Evolutionary conservation across 1,140 invertebrate species (phyloP).

Genomic region (Notospermus geniculatus): DNA sequence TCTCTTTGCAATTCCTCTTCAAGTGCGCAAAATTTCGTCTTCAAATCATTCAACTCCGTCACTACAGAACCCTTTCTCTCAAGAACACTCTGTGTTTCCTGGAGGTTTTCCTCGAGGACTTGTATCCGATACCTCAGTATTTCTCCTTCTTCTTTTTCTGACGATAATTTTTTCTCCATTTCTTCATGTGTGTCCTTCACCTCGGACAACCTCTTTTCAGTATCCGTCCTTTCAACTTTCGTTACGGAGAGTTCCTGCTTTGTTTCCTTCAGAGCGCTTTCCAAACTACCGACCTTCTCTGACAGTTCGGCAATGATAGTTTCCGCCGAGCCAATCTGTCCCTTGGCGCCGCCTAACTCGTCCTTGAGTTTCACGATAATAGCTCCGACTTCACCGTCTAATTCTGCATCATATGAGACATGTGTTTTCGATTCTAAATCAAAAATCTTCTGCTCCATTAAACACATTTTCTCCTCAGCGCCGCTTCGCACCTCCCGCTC

Average conservation of each 20-base stretch:
- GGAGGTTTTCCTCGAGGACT: too few species aligned
- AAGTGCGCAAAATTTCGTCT: not conserved
- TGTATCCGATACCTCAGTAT: too few species aligned
- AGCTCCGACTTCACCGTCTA: not conserved
- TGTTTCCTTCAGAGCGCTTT: not conserved
- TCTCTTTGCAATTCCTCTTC: not conserved
- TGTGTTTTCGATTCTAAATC: not conserved
- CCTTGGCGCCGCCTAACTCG: not conserved
- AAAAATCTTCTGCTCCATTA: slow-evolving; percentile 2
- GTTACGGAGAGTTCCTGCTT: not conserved
- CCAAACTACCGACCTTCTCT: not conserved
- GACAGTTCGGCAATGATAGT: not conserved
- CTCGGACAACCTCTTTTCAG: too few species aligned
- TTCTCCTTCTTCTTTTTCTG: too few species aligned
- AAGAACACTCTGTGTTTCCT: not conserved
- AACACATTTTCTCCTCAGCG: not conserved
- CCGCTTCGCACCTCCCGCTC: not conserved
- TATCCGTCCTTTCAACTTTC: too few species aligned
- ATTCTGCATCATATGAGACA: not conserved
- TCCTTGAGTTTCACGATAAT: not conserved
- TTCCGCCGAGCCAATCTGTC: not conserved
- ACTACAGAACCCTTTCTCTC: not conserved
- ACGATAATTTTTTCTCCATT: too few species aligned
- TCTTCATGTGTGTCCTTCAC: too few species aligned
- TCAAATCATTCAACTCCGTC: not conserved